Percentiles rank a stretch among this genome's conserved stretches.
Conservation (phyloP, 2,113 vertebrate genomes). For the Tautogolabrus adspersus region DNA sequence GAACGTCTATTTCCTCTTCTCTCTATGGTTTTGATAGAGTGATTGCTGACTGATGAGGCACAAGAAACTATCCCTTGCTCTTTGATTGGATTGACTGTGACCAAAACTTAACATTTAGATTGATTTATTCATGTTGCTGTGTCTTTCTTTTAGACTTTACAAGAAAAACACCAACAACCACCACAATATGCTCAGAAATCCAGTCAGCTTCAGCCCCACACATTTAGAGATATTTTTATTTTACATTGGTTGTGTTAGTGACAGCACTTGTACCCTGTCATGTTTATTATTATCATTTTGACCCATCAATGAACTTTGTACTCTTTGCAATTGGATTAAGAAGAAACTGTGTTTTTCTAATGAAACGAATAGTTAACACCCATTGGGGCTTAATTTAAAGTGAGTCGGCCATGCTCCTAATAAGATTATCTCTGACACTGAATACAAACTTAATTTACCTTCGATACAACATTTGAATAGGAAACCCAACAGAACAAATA, state of each 20-base stretch:
- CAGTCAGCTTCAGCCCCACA: not conserved
- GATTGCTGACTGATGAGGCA: no score
- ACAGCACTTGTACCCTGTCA: no score
- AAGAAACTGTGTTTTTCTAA: no score
- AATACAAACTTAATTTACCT: conserved; percentile 21
- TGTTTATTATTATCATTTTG: not conserved
- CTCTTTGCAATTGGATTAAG: no score
- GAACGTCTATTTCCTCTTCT: no score
- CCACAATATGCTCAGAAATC: not conserved
- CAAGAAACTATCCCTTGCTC: no score
- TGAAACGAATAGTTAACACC: not conserved
- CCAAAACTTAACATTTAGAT: conserved; percentile 1
- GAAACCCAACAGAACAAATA: conserved; percentile 24
- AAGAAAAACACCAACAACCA: not conserved
- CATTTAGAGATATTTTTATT: no score
- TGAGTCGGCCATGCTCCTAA: not conserved
- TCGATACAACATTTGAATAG: conserved; percentile 2
- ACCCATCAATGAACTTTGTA: not conserved
- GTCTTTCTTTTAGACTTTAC: not conserved
- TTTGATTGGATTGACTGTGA: not conserved
- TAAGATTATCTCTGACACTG: conserved; percentile 29
- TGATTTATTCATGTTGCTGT: not conserved
- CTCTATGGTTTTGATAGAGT: not conserved
- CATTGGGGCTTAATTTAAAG: not conserved
- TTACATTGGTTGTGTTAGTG: no score